Conservation (phyloP, 2,797 vertebrate species). For the Morelia viridis region DNA sequence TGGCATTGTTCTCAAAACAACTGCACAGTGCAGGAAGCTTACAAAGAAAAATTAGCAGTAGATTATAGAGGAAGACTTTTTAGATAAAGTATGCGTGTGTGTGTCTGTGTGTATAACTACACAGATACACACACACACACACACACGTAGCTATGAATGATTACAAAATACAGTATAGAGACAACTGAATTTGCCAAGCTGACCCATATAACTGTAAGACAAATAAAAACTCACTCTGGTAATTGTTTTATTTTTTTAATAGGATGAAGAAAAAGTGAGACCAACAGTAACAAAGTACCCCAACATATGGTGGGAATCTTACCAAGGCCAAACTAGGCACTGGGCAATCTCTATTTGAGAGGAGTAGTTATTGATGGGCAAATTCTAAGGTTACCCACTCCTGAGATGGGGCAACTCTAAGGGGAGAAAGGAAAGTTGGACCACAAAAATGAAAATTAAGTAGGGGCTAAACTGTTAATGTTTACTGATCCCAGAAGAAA, state of each 20-base stretch:
- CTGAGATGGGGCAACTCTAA: not conserved
- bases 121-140: not conserved
- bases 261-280: not conserved
- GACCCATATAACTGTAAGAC: not conserved
- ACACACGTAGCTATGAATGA: not conserved
- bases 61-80: not conserved
- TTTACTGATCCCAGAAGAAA: not conserved
- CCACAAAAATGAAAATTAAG: not conserved
- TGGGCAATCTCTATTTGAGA: not conserved
- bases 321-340: not conserved
- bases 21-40: not conserved
- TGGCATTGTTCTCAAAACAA: not conserved
- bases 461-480: not conserved
- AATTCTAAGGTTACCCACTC: not conserved
- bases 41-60: not conserved
- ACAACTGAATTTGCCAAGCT: too few relatives aligned
- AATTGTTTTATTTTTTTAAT: not conserved
- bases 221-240: not conserved
- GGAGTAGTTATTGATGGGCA: too few relatives aligned
- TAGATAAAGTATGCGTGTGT: not conserved
- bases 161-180: not conserved
- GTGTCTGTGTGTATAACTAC: not conserved
- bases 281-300: not conserved
- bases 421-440: too few relatives aligned
- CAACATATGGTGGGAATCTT: not conserved